phyloP scores from a whole-genome alignment of 2,113 vertebrate genomes.

The Eurypyga helias region DNA sequence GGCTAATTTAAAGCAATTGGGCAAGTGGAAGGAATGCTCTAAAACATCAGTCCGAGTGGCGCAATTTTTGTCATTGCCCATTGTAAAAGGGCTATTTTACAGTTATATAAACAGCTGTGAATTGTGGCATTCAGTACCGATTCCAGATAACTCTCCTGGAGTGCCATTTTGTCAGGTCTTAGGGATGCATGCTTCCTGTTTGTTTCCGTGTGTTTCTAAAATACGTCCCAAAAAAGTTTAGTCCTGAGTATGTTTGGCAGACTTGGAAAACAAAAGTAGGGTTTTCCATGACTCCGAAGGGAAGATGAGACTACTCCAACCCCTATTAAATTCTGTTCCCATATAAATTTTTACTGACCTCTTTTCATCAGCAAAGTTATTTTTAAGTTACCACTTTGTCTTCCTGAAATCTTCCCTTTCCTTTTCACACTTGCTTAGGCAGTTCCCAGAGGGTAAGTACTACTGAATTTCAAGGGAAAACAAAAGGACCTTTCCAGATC shows the following conservation, averaged over 20 bases:
- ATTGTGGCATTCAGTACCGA: background rate
- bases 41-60: fast-evolving
- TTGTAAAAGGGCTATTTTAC: background rate
- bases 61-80: background rate
- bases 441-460: background rate
- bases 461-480: background rate
- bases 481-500: background rate
- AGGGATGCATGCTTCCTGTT: background rate
- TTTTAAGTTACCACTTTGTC: background rate
- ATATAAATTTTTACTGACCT: background rate
- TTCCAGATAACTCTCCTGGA: background rate
- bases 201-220: background rate
- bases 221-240: background rate
- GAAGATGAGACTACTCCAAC: background rate
- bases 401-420: background rate
- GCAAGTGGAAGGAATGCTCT: background rate
- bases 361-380: background rate
- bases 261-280: background rate
- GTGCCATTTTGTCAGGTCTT: background rate
- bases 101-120: background rate
- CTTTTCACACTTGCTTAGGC: background rate
- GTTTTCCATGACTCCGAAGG: background rate
- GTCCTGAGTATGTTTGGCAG: background rate
- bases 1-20: background rate
- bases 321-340: background rate